Percentiles rank a stretch among this genome's conserved stretches.
phyloP scores from a whole-genome alignment of 2,888 invertebrate species.

The Nomada flava region DNA sequence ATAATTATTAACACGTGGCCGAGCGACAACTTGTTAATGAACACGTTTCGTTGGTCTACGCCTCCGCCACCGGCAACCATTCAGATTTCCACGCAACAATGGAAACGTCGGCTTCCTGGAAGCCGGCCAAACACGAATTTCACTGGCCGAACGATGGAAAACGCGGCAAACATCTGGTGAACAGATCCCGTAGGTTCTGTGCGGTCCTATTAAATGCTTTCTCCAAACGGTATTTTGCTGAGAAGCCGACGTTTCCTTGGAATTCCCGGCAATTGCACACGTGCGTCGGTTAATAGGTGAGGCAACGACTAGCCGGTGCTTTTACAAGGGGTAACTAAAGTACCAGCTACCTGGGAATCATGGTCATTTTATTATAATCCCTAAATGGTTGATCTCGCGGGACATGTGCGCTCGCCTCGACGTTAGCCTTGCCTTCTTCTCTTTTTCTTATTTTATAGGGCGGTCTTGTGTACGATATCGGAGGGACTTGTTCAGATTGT shows the following conservation, averaged over 20 bases:
- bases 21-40: neutral
- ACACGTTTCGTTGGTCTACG: neutral
- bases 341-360: conserved; percentile 17
- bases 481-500: too few relatives aligned
- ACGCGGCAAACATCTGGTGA: conserved; percentile 75
- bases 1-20: too few relatives aligned
- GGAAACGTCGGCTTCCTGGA: conserved; percentile 42
- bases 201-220: conserved; percentile 34
- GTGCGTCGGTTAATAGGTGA: conserved; percentile 40
- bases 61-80: conserved; percentile 22
- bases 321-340: neutral
- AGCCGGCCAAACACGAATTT: conserved; percentile 43
- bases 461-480: too few relatives aligned
- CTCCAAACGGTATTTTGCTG: conserved; percentile 57
- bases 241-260: conserved; percentile 47
- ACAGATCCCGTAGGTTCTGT: conserved; percentile 67
- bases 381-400: neutral
- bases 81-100: conserved; percentile 51
- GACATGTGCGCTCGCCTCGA: neutral
- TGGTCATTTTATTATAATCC: conserved; percentile 18
- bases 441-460: too few relatives aligned
- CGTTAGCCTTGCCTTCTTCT: too few relatives aligned
- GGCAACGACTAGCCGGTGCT: conserved; percentile 3
- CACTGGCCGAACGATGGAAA: conserved; percentile 49
- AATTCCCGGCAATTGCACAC: conserved; percentile 57